A percentile compares a stretch with the other conserved stretches of the same genome.
phyloP scores from a whole-genome alignment of 2,113 vertebrate genomes.

The Eidolon helvum region DNA sequence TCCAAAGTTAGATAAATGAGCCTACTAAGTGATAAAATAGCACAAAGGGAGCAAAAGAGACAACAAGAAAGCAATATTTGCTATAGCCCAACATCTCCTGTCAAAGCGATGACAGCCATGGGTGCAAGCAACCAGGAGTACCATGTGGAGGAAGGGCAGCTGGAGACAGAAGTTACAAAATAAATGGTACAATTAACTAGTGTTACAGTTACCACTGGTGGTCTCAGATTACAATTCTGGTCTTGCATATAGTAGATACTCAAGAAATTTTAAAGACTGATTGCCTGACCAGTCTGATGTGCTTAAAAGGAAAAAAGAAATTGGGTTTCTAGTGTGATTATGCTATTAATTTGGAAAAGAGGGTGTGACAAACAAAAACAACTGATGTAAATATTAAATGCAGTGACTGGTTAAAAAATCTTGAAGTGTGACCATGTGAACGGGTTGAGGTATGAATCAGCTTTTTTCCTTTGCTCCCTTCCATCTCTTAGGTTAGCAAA shows the following conservation, averaged over 20 bases:
- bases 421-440: background rate
- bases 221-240: background rate
- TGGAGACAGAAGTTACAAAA: background rate
- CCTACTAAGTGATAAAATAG: background rate
- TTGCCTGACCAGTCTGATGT: background rate
- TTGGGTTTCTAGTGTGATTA: background rate
- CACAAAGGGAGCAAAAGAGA: background rate
- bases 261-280: background rate
- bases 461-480: no score
- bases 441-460: background rate
- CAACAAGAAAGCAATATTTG: background rate
- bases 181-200: background rate
- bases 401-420: background rate
- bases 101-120: background rate
- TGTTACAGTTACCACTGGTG: background rate
- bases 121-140: accelerated
- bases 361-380: background rate
- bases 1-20: background rate
- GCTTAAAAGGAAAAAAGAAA: background rate
- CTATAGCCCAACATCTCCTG: no score
- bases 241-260: background rate
- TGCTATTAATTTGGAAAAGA: background rate
- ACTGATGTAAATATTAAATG: background rate
- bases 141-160: background rate
- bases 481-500: background rate